Evolutionary conservation across 1,140 invertebrate species (phyloP).

Genomic region (Zaprionus lachaisei): DNA sequence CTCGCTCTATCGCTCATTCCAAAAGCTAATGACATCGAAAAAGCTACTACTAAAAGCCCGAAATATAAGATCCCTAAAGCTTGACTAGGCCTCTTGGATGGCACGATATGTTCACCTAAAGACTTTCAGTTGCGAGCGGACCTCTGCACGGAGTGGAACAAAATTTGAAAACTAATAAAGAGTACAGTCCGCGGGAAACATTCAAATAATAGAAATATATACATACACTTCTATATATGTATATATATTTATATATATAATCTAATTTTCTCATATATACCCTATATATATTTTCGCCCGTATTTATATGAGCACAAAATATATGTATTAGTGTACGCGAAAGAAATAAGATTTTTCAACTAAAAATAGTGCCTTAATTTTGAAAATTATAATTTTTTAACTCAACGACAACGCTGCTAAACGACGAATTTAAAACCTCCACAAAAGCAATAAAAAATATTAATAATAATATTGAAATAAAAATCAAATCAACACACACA

Average conservation of each 20-base stretch:
- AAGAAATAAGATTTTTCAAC: conserved; percentile 78
- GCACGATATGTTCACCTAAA: conserved; percentile 66
- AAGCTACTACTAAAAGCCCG: conserved; percentile 47
- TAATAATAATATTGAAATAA: conserved; percentile 12
- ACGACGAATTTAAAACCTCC: conserved; percentile 53
- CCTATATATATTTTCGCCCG: conserved; percentile 64
- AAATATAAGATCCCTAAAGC: conserved; percentile 77
- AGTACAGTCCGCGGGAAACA: conserved; percentile 84
- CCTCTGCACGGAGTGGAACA: conserved; percentile 84
- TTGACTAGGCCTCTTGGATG: conserved; percentile 62
- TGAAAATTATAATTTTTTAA: conserved; percentile 65
- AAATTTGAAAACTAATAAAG: conserved; percentile 73
- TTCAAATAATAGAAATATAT: conserved; percentile 74
- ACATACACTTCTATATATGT: conserved; percentile 35
- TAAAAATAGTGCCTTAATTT: conserved; percentile 78
- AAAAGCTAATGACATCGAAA: conserved; percentile 47
- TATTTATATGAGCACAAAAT: conserved; percentile 62
- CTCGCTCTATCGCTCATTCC: conserved; percentile 49
- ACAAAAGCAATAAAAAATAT: conserved; percentile 22
- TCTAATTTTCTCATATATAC: conserved; percentile 72
- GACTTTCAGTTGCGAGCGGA: conserved; percentile 84
- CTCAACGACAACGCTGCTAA: conserved; percentile 59
- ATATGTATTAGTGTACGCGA: conserved; percentile 79
- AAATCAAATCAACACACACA: conserved; percentile 28
- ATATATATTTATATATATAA: conserved; percentile 62